phyloP scores from a whole-genome alignment of 2,797 vertebrate genomes.

The Podarcis siculus region DNA sequence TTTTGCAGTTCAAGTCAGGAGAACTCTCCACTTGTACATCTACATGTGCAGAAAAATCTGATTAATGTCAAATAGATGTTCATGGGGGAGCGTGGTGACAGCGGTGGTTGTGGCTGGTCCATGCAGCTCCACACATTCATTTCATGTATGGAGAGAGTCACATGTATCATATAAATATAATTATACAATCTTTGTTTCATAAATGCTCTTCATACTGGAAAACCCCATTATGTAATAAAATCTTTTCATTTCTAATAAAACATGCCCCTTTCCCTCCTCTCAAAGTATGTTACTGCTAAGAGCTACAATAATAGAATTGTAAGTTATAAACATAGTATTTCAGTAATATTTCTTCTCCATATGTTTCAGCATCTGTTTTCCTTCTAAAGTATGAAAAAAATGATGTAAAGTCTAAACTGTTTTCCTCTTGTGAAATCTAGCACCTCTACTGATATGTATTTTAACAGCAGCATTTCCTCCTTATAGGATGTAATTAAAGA shows the following conservation, averaged over 20 bases:
- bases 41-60: too few species aligned
- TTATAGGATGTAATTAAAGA: not conserved
- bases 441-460: not conserved
- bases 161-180: not conserved
- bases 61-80: too few species aligned
- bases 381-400: not conserved
- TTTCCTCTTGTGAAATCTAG: not conserved
- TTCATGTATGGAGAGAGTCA: not conserved
- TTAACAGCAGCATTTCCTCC: not conserved
- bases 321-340: slow-evolving; percentile 23
- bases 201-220: slow-evolving; percentile 6
- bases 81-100: too few species aligned
- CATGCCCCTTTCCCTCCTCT: not conserved
- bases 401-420: not conserved
- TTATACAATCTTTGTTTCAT: not conserved
- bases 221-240: slow-evolving; percentile 10
- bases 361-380: not conserved
- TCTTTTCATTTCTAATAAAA: not conserved
- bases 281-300: not conserved
- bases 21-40: too few species aligned
- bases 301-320: not conserved
- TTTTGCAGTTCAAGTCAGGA: not conserved
- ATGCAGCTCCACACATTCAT: too few species aligned
- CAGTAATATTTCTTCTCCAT: not conserved
- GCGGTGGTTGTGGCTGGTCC: too few species aligned